Percentiles rank a stretch among this genome's conserved stretches.
These are phyloP conservation scores for Pseudochromis fuscus DNA, from an alignment of 2,797 vertebrate genomes.

Conservation along the genomic window DNA sequence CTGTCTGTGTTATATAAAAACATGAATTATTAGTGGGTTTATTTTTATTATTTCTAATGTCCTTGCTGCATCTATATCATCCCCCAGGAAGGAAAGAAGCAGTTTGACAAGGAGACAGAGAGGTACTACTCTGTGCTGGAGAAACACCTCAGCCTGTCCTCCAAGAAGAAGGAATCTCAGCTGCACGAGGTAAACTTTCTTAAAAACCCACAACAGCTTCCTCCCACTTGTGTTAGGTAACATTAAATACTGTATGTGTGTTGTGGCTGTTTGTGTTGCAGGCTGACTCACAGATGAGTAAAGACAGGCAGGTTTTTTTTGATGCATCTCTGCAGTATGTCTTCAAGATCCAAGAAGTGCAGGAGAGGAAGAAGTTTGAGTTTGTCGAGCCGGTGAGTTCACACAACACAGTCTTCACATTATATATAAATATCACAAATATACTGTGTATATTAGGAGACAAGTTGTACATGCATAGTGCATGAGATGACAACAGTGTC, in stretches of 20 bases:
- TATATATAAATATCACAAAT: too few relatives aligned
- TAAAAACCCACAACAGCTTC: background rate
- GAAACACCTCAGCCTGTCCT: slow-evolving; percentile 96
- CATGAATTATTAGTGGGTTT: background rate
- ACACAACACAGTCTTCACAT: background rate
- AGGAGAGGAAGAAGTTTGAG: slow-evolving; percentile 99
- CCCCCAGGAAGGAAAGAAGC: slow-evolving; percentile 94
- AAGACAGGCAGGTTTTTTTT: slow-evolving; percentile 95
- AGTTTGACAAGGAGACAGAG: slow-evolving; percentile 99
- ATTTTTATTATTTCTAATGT: slow-evolving; percentile 6
- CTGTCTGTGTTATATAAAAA: background rate
- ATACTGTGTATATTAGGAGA: background rate
- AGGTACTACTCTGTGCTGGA: slow-evolving; percentile 97
- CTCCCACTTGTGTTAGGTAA: background rate
- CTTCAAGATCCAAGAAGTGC: slow-evolving; percentile 99
- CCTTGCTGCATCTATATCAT: slow-evolving; percentile 25
- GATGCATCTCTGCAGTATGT: slow-evolving; percentile 98
- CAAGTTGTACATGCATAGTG: background rate
- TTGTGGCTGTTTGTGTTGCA: slow-evolving; percentile 69
- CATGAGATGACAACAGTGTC: background rate
- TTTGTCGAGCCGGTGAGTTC: slow-evolving; percentile 97
- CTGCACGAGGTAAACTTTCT: slow-evolving; percentile 91
- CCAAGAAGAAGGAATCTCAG: slow-evolving; percentile 97
- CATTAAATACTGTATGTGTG: background rate
- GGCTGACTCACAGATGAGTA: slow-evolving; percentile 95